phyloP scores from a whole-genome alignment of 2,797 vertebrate species.

The Apogon hyalosoma region DNA sequence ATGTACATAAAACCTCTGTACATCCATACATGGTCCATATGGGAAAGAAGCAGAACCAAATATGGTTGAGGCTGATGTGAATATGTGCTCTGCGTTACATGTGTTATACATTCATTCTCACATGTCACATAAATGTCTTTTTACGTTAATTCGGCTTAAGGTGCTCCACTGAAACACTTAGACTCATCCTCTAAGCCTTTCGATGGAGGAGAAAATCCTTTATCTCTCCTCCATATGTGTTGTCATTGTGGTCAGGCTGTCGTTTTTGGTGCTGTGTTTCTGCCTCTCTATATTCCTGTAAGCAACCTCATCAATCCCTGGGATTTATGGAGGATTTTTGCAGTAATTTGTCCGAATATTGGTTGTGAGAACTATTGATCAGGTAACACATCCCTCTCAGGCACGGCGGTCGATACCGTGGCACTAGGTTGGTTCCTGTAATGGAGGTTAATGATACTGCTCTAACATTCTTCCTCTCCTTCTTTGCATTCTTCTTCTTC shows the following conservation, averaged over 20 bases:
- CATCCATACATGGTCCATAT: too few relatives aligned
- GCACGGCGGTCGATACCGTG: slow-evolving; percentile 58
- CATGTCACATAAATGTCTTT: too few relatives aligned
- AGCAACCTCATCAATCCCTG: slow-evolving; percentile 37
- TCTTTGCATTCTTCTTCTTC: slow-evolving; percentile 41
- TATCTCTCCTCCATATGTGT: not conserved
- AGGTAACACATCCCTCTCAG: slow-evolving; percentile 62
- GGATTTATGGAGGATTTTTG: slow-evolving; percentile 64
- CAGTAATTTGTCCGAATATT: slow-evolving; percentile 76
- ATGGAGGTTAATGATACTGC: slow-evolving; percentile 75
- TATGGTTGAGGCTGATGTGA: too few relatives aligned
- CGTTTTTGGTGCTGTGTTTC: not conserved
- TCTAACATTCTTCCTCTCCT: slow-evolving; percentile 49
- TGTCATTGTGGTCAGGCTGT: slow-evolving; percentile 1
- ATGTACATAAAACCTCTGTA: too few relatives aligned
- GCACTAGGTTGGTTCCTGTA: slow-evolving; percentile 65
- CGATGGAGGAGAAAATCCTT: not conserved
- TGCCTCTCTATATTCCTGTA: slow-evolving; percentile 22
- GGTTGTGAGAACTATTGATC: slow-evolving; percentile 76
- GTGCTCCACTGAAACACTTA: too few relatives aligned
- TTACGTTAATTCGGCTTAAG: too few relatives aligned
- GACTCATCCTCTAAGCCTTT: not conserved
- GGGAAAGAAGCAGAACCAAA: too few relatives aligned
- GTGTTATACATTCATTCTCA: too few relatives aligned
- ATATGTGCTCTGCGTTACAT: too few relatives aligned